Conservation (phyloP, 2,888 invertebrate genomes). For the Physocephala rufipes region DNA sequence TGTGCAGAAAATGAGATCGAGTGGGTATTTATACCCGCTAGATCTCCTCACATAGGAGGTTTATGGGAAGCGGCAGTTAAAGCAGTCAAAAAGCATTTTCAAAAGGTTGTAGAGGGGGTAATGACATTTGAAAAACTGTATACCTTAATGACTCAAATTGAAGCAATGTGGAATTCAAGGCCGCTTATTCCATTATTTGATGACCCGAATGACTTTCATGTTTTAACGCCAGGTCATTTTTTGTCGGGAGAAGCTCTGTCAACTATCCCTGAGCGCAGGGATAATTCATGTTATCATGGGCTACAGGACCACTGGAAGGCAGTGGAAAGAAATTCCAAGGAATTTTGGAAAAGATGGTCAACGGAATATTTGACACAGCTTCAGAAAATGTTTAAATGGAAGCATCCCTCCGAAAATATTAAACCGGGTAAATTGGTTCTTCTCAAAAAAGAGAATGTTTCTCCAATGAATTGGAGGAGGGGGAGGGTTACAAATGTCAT, state of each 20-base stretch:
- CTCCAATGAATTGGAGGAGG: neutral
- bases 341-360: constrained; percentile 16
- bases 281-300: neutral
- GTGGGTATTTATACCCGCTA: neutral
- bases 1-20: constrained; percentile 2
- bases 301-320: constrained; percentile 12
- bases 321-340: constrained; percentile 1
- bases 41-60: neutral
- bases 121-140: constrained; percentile 12
- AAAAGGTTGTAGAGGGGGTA: neutral
- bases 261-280: neutral
- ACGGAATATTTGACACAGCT: constrained; percentile 7
- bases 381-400: constrained; percentile 1
- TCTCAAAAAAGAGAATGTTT: no score
- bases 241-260: constrained; percentile 9
- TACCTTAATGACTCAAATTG: constrained; percentile 2
- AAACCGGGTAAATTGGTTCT: neutral
- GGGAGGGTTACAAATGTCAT: neutral
- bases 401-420: neutral
- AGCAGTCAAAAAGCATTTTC: neutral
- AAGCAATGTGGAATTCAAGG: constrained; percentile 11
- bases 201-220: constrained; percentile 10
- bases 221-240: constrained; percentile 20
- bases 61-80: neutral
- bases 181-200: neutral